Conservation (phyloP, 2,797 vertebrate species). For the Natrix natrix region DNA sequence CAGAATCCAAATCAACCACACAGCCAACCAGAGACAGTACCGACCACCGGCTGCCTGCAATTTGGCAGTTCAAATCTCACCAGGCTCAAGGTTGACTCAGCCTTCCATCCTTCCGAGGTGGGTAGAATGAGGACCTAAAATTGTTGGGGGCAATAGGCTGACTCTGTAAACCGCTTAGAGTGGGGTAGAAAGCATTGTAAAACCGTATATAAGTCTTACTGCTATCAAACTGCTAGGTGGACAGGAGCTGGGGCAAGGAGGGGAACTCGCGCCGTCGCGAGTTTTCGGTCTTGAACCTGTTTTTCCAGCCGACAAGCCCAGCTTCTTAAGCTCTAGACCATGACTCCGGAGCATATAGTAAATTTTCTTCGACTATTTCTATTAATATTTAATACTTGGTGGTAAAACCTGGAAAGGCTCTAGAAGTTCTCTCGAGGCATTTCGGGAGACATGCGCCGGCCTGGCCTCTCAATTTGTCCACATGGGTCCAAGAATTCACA, state of each 20-base stretch:
- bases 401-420: not conserved
- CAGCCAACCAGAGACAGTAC: too few species aligned
- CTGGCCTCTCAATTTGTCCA: not conserved
- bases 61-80: too few species aligned
- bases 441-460: not conserved
- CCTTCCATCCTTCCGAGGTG: too few species aligned
- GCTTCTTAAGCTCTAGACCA: not conserved
- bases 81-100: too few species aligned
- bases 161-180: too few species aligned
- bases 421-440: not conserved
- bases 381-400: not conserved
- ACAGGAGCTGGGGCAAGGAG: accelerated
- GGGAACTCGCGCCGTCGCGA: not conserved
- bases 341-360: not conserved
- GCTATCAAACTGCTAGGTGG: not conserved
- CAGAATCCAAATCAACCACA: too few species aligned
- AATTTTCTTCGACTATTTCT: not conserved
- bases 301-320: not conserved
- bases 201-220: not conserved
- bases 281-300: not conserved
- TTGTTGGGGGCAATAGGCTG: too few species aligned
- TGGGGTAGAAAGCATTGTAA: too few species aligned
- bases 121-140: too few species aligned
- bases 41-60: too few species aligned
- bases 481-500: not conserved